Evolutionary conservation across 2,113 vertebrate genomes (phyloP), one percentile per base, ranked within the genome.

Genomic region (Ictidomys tridecemlineatus): DNA sequence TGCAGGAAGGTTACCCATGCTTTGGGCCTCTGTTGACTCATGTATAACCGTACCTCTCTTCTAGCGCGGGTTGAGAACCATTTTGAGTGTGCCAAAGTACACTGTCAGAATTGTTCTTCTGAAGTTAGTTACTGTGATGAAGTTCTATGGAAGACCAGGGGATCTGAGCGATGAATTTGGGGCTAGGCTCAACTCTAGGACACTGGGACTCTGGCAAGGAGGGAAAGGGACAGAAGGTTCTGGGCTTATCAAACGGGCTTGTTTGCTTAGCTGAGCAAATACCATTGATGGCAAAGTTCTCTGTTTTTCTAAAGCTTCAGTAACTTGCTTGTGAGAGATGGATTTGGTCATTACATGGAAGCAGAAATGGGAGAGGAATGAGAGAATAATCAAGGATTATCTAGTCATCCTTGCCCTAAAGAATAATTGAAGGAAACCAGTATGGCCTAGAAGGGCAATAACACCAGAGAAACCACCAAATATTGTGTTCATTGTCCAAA

Each of bases 191-290:
- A 85, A 34, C n/a, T n/a, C 37, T 11, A 34, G 53, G 56, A 14
- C 37, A 17, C 58, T 28, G 16, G 30, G 45, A 65, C 14, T 82
- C 37, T 61, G 48, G 92, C 18, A 39, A 65, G 94, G 53, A 96
- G 67, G 90, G 51, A 74, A 83, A 61, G 58, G 0, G 18, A 61
- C 20, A 84, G 87, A 88, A 76, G 77, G 48, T 42, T 73, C 94
- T 85, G 61, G n/a, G 56, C 67, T 95, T 12, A 39, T 96, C n/a
- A 30, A 0, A 0, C 1, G 0, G 32, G 39, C 56, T 70, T 58
- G 32, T 92, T 89, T 87, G 65, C 34, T 89, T 30, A 92, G 74
- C 72, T 28, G 96, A 93, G 73, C n/a, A 63, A 83, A 17, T 84
- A 39, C 72, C 85, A 74, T 14, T 24, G 70, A 95, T 84, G 58